Evolutionary conservation across 2,797 vertebrate species (phyloP).

Genomic region (Enteromius paludinosus): DNA sequence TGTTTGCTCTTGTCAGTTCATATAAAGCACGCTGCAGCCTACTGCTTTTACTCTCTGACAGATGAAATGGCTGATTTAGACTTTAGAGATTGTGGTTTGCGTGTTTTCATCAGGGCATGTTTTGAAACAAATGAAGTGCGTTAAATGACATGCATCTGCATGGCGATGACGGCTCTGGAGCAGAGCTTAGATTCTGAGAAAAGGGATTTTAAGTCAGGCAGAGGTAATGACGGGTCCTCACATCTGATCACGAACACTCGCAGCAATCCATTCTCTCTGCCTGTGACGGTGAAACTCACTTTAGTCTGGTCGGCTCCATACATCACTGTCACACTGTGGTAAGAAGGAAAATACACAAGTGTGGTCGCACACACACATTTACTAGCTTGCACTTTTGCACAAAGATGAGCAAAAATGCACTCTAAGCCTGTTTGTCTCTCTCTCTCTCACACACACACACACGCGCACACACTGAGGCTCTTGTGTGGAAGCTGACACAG

Average conservation of each 20-base stretch:
- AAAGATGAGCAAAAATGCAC: background rate
- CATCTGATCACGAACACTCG: slow-evolving; percentile 1
- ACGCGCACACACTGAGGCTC: background rate
- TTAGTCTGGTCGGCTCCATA: slow-evolving; percentile 44
- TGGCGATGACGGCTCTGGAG: background rate
- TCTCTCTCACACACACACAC: background rate
- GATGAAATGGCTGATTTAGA: slow-evolving; percentile 23
- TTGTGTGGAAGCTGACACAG: slow-evolving; percentile 29
- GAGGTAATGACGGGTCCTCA: slow-evolving; percentile 34
- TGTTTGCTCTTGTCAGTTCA: slow-evolving; percentile 31
- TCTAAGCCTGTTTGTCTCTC: background rate
- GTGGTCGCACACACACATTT: background rate
- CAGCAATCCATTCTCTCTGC: slow-evolving; percentile 20
- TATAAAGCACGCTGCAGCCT: slow-evolving; percentile 22
- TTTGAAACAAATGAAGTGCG: slow-evolving; percentile 36
- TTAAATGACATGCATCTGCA: slow-evolving; percentile 23
- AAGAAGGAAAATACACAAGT: slow-evolving; percentile 10
- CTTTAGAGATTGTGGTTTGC: slow-evolving; percentile 9
- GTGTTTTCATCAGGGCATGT: slow-evolving; percentile 39
- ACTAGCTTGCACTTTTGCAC: background rate
- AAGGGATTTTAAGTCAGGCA: slow-evolving; percentile 26
- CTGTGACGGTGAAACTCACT: slow-evolving; percentile 21
- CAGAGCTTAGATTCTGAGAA: slow-evolving; percentile 32
- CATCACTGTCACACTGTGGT: slow-evolving; percentile 45
- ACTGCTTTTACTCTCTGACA: slow-evolving; percentile 38